Base-by-base conservation (phyloP, 1,140 invertebrate species). In the Psix sp. region DNA sequence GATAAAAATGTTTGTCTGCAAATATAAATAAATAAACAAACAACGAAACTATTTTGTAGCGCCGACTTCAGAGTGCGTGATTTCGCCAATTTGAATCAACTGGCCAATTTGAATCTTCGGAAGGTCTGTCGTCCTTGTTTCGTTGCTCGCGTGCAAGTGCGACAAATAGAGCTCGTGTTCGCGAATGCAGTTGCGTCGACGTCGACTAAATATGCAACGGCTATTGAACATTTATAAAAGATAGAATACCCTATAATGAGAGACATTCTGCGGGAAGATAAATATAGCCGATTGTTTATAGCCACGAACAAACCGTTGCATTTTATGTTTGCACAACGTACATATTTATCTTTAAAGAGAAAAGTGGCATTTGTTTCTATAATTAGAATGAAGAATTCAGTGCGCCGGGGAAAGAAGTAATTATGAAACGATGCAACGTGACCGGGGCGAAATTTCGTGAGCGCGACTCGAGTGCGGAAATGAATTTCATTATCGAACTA, bases 231-330 rank as follows among this genome's bases (percentile, higher is more conserved):
- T 74, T 46, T 48, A 74, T 74, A 67, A 74, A 74, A 49, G 54
- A 59, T 48, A 57, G 40, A 51, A 45, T 26, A 35, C 17, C 40
- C 60, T 73, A 56, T 74, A 67, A 74, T 56, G 56, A 56, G 56
- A 56, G 40, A 38, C 71, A 51, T 67, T 62, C 26, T 49, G 48
- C 49, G 7, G 21, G 42, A 56, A 38, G 54, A 60, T 67, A 74
- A 74, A 74, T 66, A 73, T 74, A 74, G 56, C 7, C 56, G 49
- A 74, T 74, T 74, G 71, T 74, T 74, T 67, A 74, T 67, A 67
- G 71, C 42, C 7, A 18, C 21, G 49, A 17, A 43, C 67, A 59
- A 62, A 72, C 57, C 51, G 63, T 72, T 60, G 45, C 62, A 48
- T 67, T 66, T 63, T 57, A 51, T 56, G 60, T 73, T 73, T 49